A percentile compares a stretch with the other conserved stretches of the same genome.
phyloP scores from a whole-genome alignment of 2,113 vertebrate species.

The Aegotheles bennettii region DNA sequence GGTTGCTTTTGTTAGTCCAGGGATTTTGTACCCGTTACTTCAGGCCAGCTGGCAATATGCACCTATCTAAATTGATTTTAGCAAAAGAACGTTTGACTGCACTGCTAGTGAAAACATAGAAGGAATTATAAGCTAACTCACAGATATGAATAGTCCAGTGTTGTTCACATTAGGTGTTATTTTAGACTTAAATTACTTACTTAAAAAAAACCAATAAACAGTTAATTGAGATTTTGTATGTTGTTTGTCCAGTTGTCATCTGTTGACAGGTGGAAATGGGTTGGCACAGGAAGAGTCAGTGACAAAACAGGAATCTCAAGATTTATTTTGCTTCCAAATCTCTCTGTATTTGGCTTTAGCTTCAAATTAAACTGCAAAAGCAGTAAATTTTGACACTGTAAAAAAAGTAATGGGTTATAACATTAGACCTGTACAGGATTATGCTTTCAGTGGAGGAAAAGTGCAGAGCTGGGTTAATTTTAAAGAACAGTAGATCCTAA shows the following conservation, averaged over 20 bases:
- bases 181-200: background rate
- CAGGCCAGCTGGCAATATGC: background rate
- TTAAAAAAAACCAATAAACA: background rate
- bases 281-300: background rate
- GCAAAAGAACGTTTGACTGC: background rate
- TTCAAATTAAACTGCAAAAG: background rate
- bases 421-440: background rate
- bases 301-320: background rate
- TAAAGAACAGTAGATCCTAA: background rate
- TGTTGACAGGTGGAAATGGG: background rate
- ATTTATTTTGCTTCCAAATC: background rate
- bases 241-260: background rate
- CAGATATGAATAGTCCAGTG: background rate
- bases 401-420: background rate
- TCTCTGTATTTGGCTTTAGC: background rate
- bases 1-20: background rate
- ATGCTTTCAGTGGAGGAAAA: background rate
- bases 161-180: background rate
- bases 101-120: background rate
- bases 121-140: background rate
- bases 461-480: background rate
- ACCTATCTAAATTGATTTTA: background rate
- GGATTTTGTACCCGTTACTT: background rate
- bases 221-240: background rate
- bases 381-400: background rate